A percentile compares a stretch with the other conserved stretches of the same genome.
Conservation (phyloP, 2,888 invertebrate species). For the Masnerella sp. region DNA sequence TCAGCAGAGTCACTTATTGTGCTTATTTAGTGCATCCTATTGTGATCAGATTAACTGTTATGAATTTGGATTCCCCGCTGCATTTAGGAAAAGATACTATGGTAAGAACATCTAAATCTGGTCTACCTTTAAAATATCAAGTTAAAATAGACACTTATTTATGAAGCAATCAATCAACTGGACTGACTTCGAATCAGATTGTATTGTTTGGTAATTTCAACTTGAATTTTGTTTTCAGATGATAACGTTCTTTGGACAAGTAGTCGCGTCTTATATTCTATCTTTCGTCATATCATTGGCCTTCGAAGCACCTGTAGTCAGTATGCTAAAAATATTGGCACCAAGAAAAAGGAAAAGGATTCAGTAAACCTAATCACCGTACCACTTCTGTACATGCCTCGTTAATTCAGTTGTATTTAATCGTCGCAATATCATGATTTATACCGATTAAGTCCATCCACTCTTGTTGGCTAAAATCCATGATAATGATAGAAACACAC, state of each 20-base stretch:
- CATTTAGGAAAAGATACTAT: slow-evolving; percentile 89
- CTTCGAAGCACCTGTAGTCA: slow-evolving; percentile 91
- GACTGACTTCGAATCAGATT: too few relatives aligned
- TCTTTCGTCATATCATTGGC: slow-evolving; percentile 89
- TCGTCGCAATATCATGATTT: slow-evolving; percentile 18
- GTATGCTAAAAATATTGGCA: slow-evolving; percentile 85
- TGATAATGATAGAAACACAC: not conserved
- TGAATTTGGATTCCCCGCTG: slow-evolving; percentile 89
- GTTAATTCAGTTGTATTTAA: slow-evolving; percentile 27
- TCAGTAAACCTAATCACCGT: slow-evolving; percentile 61
- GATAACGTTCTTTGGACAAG: slow-evolving; percentile 88
- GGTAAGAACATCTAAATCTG: slow-evolving; percentile 79
- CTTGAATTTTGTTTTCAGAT: slow-evolving; percentile 80
- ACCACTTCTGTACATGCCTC: slow-evolving; percentile 40
- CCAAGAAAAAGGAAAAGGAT: slow-evolving; percentile 75
- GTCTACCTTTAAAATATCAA: too few relatives aligned
- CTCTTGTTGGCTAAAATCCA: slow-evolving; percentile 6
- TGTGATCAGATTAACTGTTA: slow-evolving; percentile 87
- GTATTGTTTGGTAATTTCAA: too few relatives aligned
- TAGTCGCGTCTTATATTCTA: slow-evolving; percentile 87
- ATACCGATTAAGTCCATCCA: slow-evolving; percentile 10
- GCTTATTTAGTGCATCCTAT: slow-evolving; percentile 92
- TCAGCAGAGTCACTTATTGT: slow-evolving; percentile 92
- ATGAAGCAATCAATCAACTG: too few relatives aligned
- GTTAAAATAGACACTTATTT: too few relatives aligned